Evolutionary conservation across 2,113 vertebrate species (phyloP), one percentile per base, ranked within the genome.

Genomic region (Todiramphus chloris): DNA sequence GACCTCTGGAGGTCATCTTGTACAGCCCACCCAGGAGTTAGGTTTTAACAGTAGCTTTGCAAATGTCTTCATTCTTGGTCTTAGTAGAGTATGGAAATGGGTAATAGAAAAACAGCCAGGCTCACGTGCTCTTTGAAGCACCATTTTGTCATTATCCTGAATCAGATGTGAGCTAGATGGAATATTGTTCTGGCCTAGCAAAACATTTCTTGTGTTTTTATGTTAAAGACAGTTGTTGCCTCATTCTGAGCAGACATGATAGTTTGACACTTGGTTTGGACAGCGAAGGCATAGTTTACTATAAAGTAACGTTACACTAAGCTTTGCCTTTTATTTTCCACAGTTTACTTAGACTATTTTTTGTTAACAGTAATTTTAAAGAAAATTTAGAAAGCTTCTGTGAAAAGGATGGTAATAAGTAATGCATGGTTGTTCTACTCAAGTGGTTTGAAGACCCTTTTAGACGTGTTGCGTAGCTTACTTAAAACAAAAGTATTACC

Each of bases 121-220:
- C 18, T 50, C 4, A 3, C 39, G 21, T 27, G 18, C 12, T 83
- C 24, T 53, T 37, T 37, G 37, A n/a, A 19, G 16, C 31, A 67
- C n/a, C 17, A 1, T 39, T 39, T 35, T 75, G 51, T 44, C 5
- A 2, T 58, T 78, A 27, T 43, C 1, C 0, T 5, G 31, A 27
- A 63, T 72, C 5, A 83, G 3, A 15, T 31, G 6, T 8, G n/a
- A 12, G 1, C 18, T 37, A n/a, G 28, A 16, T 39, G n/a, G n/a
- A 30, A 70, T 75, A 63, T 33, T 58, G 21, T 2, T 50, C 21
- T 76, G n/a, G 21, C 25, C 19, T 35, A 37, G 43, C 12, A 64
- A 79, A 80, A 5, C 10, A 21, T 73, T 80, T 80, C 11, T 46
- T 76, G 25, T 25, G 13, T 14, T 83, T 69, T 81, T 64, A 13